phyloP scores from a whole-genome alignment of 2,888 invertebrate species.

The Perizoma affinitatum region DNA sequence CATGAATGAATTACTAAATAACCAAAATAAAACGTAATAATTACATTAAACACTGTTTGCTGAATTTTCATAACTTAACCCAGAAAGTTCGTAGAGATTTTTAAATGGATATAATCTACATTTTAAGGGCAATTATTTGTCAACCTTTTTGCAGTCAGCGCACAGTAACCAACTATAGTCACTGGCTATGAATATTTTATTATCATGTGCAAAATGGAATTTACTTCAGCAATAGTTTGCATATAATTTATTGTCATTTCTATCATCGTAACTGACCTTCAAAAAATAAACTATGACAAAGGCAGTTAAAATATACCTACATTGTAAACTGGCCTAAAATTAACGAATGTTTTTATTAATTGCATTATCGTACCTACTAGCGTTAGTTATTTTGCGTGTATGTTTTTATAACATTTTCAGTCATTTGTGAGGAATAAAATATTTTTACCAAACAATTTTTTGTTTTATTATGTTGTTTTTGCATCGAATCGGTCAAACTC shows the following conservation, averaged over 20 bases:
- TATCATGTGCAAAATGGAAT: background rate
- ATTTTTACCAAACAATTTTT: slow-evolving; percentile 75
- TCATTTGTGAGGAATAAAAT: slow-evolving; percentile 81
- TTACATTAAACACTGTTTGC: slow-evolving; percentile 32
- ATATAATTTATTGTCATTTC: background rate
- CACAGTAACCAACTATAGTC: too few species aligned
- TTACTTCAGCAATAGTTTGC: background rate
- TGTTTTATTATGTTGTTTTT: slow-evolving; percentile 3
- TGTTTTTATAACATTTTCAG: slow-evolving; percentile 82
- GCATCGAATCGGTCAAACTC: too few species aligned
- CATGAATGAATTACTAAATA: slow-evolving; percentile 13
- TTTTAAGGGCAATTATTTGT: too few species aligned
- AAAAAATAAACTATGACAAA: background rate
- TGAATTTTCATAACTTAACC: slow-evolving; percentile 52
- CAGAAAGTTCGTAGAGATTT: slow-evolving; percentile 36
- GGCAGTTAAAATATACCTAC: background rate
- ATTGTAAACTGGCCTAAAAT: slow-evolving; percentile 27
- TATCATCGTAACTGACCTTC: background rate
- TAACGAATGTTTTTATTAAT: slow-evolving; percentile 60
- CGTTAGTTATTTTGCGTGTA: slow-evolving; percentile 78
- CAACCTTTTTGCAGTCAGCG: too few species aligned
- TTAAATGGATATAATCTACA: background rate
- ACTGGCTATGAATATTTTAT: too few species aligned
- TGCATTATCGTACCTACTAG: slow-evolving; percentile 72
- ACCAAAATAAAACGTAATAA: too few species aligned